Evolutionary conservation across 2,888 invertebrate genomes (phyloP).

Genomic region (Zaprionus obscuricornis): DNA sequence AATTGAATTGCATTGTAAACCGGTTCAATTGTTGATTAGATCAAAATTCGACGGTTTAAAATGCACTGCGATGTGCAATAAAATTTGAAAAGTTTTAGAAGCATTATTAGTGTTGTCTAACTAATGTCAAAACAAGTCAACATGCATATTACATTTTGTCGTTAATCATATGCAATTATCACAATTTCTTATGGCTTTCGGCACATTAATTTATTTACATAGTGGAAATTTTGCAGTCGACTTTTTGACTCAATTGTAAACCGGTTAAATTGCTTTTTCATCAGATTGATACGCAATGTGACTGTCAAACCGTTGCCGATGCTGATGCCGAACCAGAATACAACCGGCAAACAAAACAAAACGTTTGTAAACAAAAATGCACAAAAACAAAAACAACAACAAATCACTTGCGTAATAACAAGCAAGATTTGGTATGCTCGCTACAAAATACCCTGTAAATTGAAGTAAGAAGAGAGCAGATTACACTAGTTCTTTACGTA

Average conservation of each 20-base stretch:
- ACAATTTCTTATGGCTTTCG: not conserved
- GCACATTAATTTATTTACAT: not conserved
- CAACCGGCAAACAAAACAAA: slow-evolving; percentile 48
- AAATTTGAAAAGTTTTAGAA: too few species aligned
- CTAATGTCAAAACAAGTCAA: too few species aligned
- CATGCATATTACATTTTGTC: too few species aligned
- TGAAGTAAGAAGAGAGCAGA: too few species aligned
- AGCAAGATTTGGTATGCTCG: not conserved
- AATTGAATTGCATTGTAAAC: too few species aligned
- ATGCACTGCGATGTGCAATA: too few species aligned
- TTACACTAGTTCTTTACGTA: too few species aligned
- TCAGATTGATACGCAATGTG: slow-evolving; percentile 18
- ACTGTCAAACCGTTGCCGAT: slow-evolving; percentile 19
- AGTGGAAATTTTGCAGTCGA: too few species aligned
- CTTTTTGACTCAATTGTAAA: slow-evolving; percentile 12
- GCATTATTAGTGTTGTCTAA: too few species aligned
- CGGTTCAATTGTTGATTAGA: too few species aligned
- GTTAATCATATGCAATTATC: too few species aligned
- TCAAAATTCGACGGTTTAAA: too few species aligned
- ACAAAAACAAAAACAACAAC: slow-evolving; percentile 24
- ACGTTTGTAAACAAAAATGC: slow-evolving; percentile 25
- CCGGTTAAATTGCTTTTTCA: slow-evolving; percentile 21
- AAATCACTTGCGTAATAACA: slow-evolving; percentile 40
- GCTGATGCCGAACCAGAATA: slow-evolving; percentile 17
- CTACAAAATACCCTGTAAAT: slow-evolving; percentile 13